Conservation (phyloP, 2,797 vertebrate species). For the Betta splendens region DNA sequence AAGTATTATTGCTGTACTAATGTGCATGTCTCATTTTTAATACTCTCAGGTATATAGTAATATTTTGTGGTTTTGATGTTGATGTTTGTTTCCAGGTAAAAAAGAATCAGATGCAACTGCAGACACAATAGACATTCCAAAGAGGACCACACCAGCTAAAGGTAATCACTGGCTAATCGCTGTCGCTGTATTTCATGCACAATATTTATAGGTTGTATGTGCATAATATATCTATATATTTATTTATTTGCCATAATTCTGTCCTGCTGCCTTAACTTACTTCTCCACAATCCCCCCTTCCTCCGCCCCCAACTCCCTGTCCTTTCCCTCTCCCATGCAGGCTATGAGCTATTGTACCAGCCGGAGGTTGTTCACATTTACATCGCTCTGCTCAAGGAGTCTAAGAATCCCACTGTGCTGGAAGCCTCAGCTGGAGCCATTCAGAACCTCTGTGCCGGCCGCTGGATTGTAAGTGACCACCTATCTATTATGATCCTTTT, state of each 20-base stretch:
- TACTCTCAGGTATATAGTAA: too few relatives aligned
- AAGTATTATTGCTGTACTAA: slow-evolving; percentile 37
- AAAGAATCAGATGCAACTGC: slow-evolving; percentile 85
- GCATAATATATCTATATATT: too few relatives aligned
- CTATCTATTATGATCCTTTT: background rate
- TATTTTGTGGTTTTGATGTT: too few relatives aligned
- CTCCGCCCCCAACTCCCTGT: background rate
- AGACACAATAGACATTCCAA: slow-evolving; percentile 92
- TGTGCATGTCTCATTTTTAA: too few relatives aligned
- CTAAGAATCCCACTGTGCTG: slow-evolving; percentile 89
- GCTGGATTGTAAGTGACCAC: slow-evolving; percentile 89
- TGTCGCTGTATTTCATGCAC: background rate
- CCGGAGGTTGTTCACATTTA: slow-evolving; percentile 95
- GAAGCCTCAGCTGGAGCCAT: slow-evolving; percentile 95
- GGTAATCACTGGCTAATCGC: slow-evolving; percentile 73
- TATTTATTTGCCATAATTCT: too few relatives aligned
- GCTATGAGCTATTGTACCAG: slow-evolving; percentile 94
- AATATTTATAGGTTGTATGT: too few relatives aligned
- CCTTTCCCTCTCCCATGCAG: slow-evolving; percentile 67
- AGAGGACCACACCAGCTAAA: slow-evolving; percentile 90
- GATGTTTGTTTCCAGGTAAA: slow-evolving; percentile 80
- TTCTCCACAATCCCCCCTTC: background rate
- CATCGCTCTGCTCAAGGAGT: slow-evolving; percentile 91
- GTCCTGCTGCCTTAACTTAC: background rate
- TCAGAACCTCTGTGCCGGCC: slow-evolving; percentile 95